phyloP scores from a whole-genome alignment of 2,797 vertebrate species.

The Smutsia gigantea region DNA sequence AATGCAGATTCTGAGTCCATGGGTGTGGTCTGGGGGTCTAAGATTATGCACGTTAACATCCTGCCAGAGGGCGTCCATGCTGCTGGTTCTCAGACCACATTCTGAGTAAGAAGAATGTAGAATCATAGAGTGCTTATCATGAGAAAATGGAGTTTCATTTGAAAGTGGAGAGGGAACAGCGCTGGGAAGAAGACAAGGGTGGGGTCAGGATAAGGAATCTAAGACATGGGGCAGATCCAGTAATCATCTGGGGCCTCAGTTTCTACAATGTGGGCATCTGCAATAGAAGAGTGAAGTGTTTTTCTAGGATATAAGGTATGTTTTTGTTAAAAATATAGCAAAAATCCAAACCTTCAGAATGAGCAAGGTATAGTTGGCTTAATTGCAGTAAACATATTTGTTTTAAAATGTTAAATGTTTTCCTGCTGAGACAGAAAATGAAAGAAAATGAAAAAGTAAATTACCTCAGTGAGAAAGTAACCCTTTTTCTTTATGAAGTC shows the following conservation, averaged over 20 bases:
- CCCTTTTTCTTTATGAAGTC: constrained; percentile 14
- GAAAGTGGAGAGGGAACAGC: neutral
- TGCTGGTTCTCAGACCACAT: neutral
- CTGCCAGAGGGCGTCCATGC: neutral
- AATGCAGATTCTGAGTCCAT: neutral
- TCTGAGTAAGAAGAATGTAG: neutral
- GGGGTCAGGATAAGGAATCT: neutral
- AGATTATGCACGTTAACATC: neutral
- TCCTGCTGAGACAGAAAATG: constrained; percentile 21
- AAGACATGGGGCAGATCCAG: neutral
- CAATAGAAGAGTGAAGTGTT: neutral
- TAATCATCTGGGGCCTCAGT: neutral
- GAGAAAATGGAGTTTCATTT: neutral
- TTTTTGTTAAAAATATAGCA: constrained; percentile 11
- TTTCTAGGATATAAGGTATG: neutral
- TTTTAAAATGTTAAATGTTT: constrained; percentile 52
- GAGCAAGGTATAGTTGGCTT: neutral
- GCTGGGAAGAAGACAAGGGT: neutral
- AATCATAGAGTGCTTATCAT: neutral
- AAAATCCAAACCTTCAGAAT: neutral
- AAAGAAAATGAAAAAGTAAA: constrained; percentile 65
- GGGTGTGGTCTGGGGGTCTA: neutral
- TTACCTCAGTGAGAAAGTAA: constrained; percentile 36
- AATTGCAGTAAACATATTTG: constrained; percentile 43
- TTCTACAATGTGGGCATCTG: neutral